Conservation (phyloP, 1,140 invertebrate species). For the Anagrus nilaparvatae region DNA sequence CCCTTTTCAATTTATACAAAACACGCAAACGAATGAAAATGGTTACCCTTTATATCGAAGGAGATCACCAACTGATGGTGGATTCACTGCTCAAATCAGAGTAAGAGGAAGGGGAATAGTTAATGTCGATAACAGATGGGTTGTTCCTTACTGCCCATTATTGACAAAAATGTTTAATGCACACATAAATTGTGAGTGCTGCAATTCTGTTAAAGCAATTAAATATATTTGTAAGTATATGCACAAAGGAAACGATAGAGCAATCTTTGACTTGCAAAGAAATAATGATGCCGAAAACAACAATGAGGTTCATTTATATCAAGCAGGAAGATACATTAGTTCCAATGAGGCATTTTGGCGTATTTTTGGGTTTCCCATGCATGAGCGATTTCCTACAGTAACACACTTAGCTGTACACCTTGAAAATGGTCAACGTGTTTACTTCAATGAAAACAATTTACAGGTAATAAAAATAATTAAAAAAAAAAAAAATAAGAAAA, state of each 20-base stretch:
- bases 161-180: constrained; percentile 40
- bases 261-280: constrained; percentile 18
- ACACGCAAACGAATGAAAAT: constrained; percentile 28
- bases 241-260: constrained; percentile 25
- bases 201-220: constrained; percentile 23
- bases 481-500: constrained; percentile 17
- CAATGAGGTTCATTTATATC: constrained; percentile 27
- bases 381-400: constrained; percentile 36
- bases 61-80: constrained; percentile 8
- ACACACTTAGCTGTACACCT: constrained; percentile 37
- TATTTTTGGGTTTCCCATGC: constrained; percentile 35
- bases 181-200: constrained; percentile 26
- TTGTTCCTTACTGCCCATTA: constrained; percentile 45
- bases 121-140: constrained; percentile 40
- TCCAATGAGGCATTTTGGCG: constrained; percentile 39
- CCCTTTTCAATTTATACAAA: constrained; percentile 23
- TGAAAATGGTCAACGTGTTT: constrained; percentile 33
- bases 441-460: constrained; percentile 26
- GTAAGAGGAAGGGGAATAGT: constrained; percentile 13
- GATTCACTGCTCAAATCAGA: constrained; percentile 2
- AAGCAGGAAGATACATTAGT: constrained; percentile 36
- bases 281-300: not conserved
- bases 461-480: too few relatives aligned
- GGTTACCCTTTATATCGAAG: too few relatives aligned
- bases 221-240: constrained; percentile 34